Percentiles rank a stretch among this genome's conserved stretches.
These are phyloP conservation scores for Artibeus jamaicensis DNA, from an alignment of 2,797 vertebrate species.

Conservation along the genomic window DNA sequence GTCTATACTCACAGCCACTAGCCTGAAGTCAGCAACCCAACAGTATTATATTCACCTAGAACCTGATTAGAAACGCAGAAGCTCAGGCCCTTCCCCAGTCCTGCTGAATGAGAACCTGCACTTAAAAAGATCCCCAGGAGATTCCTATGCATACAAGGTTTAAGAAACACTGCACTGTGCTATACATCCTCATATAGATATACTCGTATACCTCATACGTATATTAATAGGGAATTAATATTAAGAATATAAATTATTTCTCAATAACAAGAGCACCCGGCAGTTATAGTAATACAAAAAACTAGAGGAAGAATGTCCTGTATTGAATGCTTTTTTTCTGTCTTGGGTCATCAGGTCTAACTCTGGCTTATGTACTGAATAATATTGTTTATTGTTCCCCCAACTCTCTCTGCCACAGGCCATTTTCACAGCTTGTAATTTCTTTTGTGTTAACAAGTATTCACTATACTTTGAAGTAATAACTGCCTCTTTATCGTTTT, in stretches of 20 bases:
- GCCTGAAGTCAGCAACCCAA: not conserved
- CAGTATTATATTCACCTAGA: not conserved
- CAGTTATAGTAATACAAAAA: not conserved
- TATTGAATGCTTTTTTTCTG: not conserved
- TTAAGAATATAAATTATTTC: not conserved
- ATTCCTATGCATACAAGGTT: not conserved
- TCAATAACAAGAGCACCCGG: not conserved
- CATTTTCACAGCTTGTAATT: constrained; percentile 48
- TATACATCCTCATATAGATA: not conserved
- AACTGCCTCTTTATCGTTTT: constrained; percentile 20
- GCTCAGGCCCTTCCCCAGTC: not conserved
- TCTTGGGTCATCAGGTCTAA: not conserved
- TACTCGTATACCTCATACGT: not conserved
- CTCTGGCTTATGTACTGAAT: not conserved
- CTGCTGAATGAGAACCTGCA: not conserved
- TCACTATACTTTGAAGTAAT: not conserved
- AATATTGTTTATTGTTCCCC: constrained; percentile 35
- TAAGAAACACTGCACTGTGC: not conserved
- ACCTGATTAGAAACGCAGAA: not conserved
- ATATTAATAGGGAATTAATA: not conserved
- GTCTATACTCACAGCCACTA: not conserved
- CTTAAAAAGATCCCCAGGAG: not conserved
- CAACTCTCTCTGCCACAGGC: constrained; percentile 17
- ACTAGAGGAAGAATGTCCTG: not conserved
- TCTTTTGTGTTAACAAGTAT: not conserved